Evolutionary conservation across 2,113 vertebrate genomes (phyloP).

Genomic region (Macquaria ambigua): DNA sequence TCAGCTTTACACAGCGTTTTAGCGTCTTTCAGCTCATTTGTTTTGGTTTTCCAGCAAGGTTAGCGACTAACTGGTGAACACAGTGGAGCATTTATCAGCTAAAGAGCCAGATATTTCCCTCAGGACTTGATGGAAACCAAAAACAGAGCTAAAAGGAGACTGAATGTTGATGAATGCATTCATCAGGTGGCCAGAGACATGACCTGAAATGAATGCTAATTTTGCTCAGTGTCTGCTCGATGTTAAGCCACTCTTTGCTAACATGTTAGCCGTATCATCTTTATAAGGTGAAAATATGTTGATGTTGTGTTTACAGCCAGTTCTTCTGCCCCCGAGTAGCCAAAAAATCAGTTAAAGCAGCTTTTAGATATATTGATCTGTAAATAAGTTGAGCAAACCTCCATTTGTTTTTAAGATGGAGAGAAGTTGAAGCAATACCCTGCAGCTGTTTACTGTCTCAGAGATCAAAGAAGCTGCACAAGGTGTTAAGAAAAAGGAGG

Average conservation of each 20-base stretch:
- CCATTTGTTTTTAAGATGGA: neutral
- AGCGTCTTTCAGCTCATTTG: neutral
- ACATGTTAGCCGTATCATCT: neutral
- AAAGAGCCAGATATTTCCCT: neutral
- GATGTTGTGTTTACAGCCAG: neutral
- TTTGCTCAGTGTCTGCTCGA: neutral
- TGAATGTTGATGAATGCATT: neutral
- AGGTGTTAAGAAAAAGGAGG: slow-evolving; percentile 39
- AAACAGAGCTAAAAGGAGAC: neutral
- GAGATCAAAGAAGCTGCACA: slow-evolving; percentile 29
- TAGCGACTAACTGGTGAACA: neutral
- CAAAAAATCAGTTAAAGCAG: neutral
- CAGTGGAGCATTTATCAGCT: neutral
- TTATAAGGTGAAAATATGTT: neutral
- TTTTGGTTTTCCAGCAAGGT: neutral
- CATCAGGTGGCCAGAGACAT: neutral
- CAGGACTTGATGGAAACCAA: neutral
- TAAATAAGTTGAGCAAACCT: neutral
- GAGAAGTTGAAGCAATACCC: neutral
- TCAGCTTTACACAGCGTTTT: neutral
- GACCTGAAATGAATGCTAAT: neutral
- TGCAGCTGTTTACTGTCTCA: slow-evolving; percentile 32
- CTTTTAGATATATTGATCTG: neutral
- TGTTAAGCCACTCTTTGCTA: neutral
- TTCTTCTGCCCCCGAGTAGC: neutral